Evolutionary conservation across 2,797 vertebrate genomes (phyloP).

Genomic region (Pelochelys cantorii): DNA sequence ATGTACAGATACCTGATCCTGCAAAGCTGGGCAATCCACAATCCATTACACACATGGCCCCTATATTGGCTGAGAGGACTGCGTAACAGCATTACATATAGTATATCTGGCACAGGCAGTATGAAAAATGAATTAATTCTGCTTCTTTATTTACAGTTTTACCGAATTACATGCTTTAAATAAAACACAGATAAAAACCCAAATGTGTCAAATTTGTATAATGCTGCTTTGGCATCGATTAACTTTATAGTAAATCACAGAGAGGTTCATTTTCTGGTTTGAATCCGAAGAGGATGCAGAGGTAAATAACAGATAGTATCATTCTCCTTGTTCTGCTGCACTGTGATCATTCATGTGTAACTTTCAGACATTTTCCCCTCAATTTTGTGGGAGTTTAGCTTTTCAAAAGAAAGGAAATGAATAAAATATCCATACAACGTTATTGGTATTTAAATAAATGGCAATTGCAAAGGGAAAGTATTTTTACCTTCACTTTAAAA

Average conservation of each 20-base stretch:
- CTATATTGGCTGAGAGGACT: not conserved
- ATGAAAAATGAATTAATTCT: constrained; percentile 1
- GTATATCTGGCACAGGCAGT: not conserved
- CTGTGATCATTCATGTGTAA: constrained; percentile 48
- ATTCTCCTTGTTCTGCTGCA: constrained; percentile 21
- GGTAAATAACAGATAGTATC: constrained; percentile 45
- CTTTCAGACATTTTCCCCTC: constrained; percentile 45
- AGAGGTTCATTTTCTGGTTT: constrained; percentile 28
- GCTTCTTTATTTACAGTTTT: not conserved
- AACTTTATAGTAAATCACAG: not conserved
- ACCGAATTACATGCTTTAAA: constrained; percentile 7
- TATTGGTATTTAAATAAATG: constrained; percentile 72
- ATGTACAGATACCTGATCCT: not conserved
- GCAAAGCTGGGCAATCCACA: not conserved
- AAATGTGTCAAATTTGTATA: not conserved
- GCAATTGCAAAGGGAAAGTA: constrained; percentile 66
- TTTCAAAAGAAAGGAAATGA: constrained; percentile 58
- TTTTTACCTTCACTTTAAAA: constrained; percentile 61
- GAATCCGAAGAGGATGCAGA: constrained; percentile 16
- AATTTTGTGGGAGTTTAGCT: constrained; percentile 38
- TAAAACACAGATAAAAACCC: not conserved
- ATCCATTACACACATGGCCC: not conserved
- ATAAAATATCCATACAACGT: constrained; percentile 67
- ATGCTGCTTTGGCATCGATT: constrained; percentile 8
- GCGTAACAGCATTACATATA: not conserved